Conservation (phyloP, 2,113 vertebrate species). For the human (Homo sapiens) region GRCh38 chr14:32569501-32570000, state of each 20-base stretch:
- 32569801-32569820: background rate
- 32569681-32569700: background rate
- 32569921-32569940: background rate
- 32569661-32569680: background rate
- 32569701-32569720: constrained; percentile 6
- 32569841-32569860: background rate
- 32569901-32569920: constrained; percentile 6
- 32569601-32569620: constrained; percentile 32
- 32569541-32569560: background rate
- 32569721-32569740: background rate
- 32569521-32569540: background rate
- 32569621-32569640: background rate
- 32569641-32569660: constrained; percentile 1
- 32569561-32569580: background rate
- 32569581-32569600: background rate
- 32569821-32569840: background rate
- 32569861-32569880: background rate
- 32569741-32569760: background rate
- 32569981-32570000: background rate
- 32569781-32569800: background rate
- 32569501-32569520: background rate
- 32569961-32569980: background rate
- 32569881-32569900: background rate
- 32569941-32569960: background rate
- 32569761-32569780: background rate